Base-by-base conservation (phyloP, 2,888 invertebrate genomes). In the Yponomeuta cagnagella region DNA sequence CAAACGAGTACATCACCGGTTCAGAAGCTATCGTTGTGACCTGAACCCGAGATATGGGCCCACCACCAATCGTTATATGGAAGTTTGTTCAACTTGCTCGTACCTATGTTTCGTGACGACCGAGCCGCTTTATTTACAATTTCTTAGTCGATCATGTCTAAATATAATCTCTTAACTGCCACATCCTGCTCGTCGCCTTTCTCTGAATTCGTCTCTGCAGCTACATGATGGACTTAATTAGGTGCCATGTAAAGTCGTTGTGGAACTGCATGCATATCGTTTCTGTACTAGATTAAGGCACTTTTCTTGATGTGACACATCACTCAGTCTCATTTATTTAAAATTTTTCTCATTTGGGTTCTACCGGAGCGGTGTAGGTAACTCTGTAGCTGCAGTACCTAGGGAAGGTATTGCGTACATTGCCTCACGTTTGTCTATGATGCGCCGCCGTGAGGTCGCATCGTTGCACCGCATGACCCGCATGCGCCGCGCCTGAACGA, bases 1-100 rank as follows among this genome's bases (percentile, higher is more conserved):
- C 77, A 88, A 90, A 89, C 80, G 88, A 86, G 89, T 86, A 84
- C 88, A 86, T 76, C 76, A 77, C 71, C 73, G 77, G 87, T 81
- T 87, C 87, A 86, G 75, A 80, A 80, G 87, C 81, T 89, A 90
- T 90, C 90, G 71, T 72, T 70, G 68, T 84, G 85, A 86, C 87
- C 86, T 76, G 77, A 67, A 70, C 74, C 75, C 72, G 73, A 74
- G 88, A 88, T 88, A 88, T 78, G 78, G 78, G 76, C 79, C 80
- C 80, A 79, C 81, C 79, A 74, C 79, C 79, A 75, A 77, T 76
- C 79, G 79, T 80, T 84, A 82, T 82, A 81, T 78, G 79, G 78
- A 82, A 90, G 88, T 89, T 89, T 90, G 85, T 89, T 89, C 87
- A 87, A 88, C 90, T 86, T 89, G 78, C 77, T 2, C 52, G 15